These are phyloP conservation scores for Trinectes maculatus DNA, from an alignment of 2,113 vertebrate genomes.

Conservation along the genomic window DNA sequence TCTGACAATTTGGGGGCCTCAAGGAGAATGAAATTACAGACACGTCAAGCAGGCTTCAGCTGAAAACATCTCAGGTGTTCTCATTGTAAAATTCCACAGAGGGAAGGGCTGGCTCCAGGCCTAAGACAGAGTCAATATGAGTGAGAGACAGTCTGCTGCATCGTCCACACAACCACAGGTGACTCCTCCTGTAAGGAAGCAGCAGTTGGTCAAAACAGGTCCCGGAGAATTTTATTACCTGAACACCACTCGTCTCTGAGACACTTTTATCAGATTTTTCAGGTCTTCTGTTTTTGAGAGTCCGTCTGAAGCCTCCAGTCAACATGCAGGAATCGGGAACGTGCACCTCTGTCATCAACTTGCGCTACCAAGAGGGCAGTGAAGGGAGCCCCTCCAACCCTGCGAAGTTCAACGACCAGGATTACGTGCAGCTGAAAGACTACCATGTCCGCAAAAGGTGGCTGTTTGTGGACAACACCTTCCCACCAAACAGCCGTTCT, in stretches of 20 bases:
- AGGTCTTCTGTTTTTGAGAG: background rate
- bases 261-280: background rate
- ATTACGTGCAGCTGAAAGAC: slow-evolving; percentile 42
- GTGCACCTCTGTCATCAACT: slow-evolving; percentile 53
- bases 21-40: background rate
- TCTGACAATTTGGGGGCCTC: too few relatives aligned
- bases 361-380: slow-evolving; percentile 32
- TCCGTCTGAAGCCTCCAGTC: background rate
- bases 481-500: slow-evolving; percentile 40
- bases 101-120: background rate
- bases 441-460: accelerated
- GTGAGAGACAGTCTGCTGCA: background rate
- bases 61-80: background rate
- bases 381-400: slow-evolving; percentile 58
- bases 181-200: background rate
- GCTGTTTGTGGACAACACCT: slow-evolving; percentile 47
- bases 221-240: slow-evolving; percentile 12
- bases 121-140: slow-evolving; percentile 24
- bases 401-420: slow-evolving; percentile 48
- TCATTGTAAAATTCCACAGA: background rate
- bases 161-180: background rate
- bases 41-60: background rate
- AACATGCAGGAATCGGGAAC: slow-evolving; percentile 35
- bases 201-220: background rate
- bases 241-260: too few relatives aligned